These are phyloP conservation scores for Eudasyphora cyanicolor DNA, from an alignment of 2,888 invertebrate genomes.

Conservation along the genomic window DNA sequence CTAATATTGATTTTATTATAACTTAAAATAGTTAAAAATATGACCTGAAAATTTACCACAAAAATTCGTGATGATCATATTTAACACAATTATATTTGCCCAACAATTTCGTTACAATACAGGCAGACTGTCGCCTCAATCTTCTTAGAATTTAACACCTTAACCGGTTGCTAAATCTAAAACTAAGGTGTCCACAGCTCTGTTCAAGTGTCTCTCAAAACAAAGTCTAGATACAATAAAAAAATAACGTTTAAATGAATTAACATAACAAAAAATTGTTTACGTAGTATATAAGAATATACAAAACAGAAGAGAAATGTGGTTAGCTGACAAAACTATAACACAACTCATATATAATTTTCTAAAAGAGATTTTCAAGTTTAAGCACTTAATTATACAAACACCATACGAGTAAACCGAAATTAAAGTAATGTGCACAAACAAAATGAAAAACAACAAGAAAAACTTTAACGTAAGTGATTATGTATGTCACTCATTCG, in stretches of 20 bases:
- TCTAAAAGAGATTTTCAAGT: slow-evolving; percentile 11
- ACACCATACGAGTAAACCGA: background rate
- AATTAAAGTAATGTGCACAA: background rate
- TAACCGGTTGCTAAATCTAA: background rate
- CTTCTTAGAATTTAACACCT: background rate
- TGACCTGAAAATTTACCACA: no score
- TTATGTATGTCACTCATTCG: slow-evolving; percentile 21
- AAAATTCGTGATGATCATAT: no score
- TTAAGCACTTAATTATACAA: slow-evolving; percentile 6
- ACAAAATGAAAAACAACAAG: background rate
- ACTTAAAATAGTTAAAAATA: no score
- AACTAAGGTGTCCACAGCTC: background rate
- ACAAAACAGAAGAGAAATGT: background rate
- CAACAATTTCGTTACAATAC: no score
- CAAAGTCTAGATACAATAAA: background rate
- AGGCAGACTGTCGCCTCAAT: no score
- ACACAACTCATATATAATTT: no score
- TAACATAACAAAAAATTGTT: background rate
- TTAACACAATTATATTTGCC: no score
- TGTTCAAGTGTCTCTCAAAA: background rate
- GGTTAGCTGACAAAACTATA: background rate
- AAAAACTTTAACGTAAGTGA: background rate
- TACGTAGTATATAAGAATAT: background rate
- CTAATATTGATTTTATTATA: no score
- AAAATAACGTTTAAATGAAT: background rate